phyloP scores from a whole-genome alignment of 2,113 vertebrate genomes.

The Cairina moschata region DNA sequence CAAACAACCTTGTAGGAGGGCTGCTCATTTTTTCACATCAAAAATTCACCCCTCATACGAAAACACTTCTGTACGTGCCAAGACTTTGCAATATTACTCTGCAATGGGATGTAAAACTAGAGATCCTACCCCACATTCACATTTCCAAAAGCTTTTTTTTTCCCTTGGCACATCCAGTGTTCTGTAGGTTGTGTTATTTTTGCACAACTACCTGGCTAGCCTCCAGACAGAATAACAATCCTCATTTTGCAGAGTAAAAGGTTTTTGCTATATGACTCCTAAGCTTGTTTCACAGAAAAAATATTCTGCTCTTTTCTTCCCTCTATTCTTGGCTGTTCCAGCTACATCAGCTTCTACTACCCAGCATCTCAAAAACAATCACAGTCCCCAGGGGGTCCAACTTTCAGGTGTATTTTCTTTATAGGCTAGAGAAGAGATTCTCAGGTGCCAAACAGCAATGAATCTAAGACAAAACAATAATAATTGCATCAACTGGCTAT shows the following conservation, averaged over 20 bases:
- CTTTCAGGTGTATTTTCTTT: neutral
- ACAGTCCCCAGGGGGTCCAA: neutral
- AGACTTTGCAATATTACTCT: neutral
- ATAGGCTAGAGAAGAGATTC: neutral
- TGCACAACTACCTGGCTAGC: neutral
- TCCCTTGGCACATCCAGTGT: neutral
- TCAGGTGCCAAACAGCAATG: neutral
- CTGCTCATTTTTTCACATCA: neutral
- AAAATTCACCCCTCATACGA: neutral
- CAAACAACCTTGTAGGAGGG: neutral
- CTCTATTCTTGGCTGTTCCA: neutral
- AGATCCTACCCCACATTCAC: neutral
- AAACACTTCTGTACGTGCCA: neutral
- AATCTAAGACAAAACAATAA: neutral
- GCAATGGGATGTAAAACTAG: neutral
- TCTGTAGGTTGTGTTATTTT: neutral
- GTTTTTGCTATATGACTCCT: fast-evolving
- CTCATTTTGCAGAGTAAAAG: neutral
- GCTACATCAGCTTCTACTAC: neutral
- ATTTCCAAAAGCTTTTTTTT: neutral
- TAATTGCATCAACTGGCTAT: neutral
- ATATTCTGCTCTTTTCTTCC: neutral
- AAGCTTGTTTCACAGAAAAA: neutral
- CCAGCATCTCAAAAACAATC: neutral
- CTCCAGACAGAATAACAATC: neutral